Evolutionary conservation across 2,113 vertebrate species (phyloP).

Genomic region (Anser cygnoides): DNA sequence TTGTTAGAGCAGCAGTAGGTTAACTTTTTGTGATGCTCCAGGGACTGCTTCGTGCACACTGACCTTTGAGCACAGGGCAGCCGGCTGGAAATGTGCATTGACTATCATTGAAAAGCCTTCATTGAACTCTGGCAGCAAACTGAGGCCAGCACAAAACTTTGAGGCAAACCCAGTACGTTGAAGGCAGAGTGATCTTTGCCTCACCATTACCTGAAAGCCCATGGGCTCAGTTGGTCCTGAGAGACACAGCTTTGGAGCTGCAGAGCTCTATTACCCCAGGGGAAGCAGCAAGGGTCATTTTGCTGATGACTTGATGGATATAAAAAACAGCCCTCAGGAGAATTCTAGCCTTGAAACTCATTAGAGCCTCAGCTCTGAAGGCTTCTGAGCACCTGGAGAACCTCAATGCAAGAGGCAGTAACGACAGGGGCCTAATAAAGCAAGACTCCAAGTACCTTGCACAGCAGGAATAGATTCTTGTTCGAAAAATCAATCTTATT

Average conservation of each 20-base stretch:
- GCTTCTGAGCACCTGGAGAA: background rate
- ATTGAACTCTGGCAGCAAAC: background rate
- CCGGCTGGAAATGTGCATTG: rapidly evolving
- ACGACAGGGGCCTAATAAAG: background rate
- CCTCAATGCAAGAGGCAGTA: background rate
- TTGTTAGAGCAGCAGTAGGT: background rate
- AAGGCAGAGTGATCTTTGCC: background rate
- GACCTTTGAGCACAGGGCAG: background rate
- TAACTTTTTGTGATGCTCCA: background rate
- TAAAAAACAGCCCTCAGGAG: background rate
- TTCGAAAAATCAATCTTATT: background rate
- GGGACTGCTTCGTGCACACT: background rate
- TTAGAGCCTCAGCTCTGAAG: background rate
- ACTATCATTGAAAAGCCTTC: background rate
- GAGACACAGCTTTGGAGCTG: background rate
- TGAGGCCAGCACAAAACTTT: background rate
- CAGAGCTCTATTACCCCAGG: background rate
- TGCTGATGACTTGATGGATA: background rate
- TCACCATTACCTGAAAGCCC: background rate
- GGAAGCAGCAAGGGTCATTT: background rate
- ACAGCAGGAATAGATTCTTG: background rate
- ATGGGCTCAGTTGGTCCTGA: rapidly evolving
- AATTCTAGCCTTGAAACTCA: background rate
- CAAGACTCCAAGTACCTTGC: background rate
- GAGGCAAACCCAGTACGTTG: background rate